Evolutionary conservation across 2,797 vertebrate genomes (phyloP), one percentile per base, ranked within the genome.

Genomic region (Amblyopsis hoosieri): DNA sequence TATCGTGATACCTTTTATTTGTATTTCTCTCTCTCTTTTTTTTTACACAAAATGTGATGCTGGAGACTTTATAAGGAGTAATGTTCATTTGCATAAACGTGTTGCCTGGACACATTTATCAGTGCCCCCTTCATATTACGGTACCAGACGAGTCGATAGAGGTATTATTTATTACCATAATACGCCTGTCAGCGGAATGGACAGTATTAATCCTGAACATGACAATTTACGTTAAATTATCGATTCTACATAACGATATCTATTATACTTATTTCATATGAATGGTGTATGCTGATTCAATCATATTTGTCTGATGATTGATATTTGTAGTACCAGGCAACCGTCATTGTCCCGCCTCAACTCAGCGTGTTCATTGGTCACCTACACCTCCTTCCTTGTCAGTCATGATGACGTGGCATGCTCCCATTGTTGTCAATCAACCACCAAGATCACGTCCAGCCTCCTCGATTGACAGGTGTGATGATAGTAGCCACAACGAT

Each of bases 391-490:
- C 51, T 14, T 54, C 53, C 5, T 29, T 9, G 0, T 8, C 23
- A 4, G 33, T n/a, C 50, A 3, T 3, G 23, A 51, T 3, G 23
- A 51, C 37, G 4, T 58, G 33, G 57, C 86, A 87, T 84, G 89
- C 74, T 62, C 42, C 1, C 2, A 57, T 52, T 33, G 12, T 2
- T 79, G 86, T 89, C 91, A 84, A 52, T 91, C 84, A 83, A 42
- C 90, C 76, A 80, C 60, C 73, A 79, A 84, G 77, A 88, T 85
- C 75, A 68, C 64, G 73, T 83, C 85, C 65, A 42, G 57, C 14
- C n/a, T 66, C 54, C 45, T 71, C 52, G 57, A 33, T 57, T 83
- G 87, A 88, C 89, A 90, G 87, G 87, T 89, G 85, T 15, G 67
- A 79, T 56, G 74, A 79, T 85, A 79, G 49, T 85, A 68, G 64